Base-by-base conservation (phyloP, 2,797 vertebrate species). In the Sebastes hopkinsi region DNA sequence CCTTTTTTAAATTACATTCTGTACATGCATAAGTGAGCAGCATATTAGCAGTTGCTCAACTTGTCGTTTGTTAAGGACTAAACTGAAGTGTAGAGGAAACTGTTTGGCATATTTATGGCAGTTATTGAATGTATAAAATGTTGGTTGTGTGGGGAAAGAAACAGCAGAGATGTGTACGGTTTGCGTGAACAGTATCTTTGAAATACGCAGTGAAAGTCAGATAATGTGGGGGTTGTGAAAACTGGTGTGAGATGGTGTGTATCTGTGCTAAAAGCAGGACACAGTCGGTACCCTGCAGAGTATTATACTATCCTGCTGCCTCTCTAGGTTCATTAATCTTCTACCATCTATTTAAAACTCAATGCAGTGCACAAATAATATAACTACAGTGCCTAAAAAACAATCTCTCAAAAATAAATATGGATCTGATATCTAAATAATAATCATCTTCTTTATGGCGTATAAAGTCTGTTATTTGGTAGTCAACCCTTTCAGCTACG, bases 381-480 rank as follows among this genome's bases (percentile, higher is more conserved):
- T 16, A 83, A 78, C 77, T 90, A 89, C 67, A 86, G 70, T 67
- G 74, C n/a, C 81, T 88, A 90, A 82, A 90, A 93, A 90, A 87
- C 8, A 8, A 83, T 79, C 62, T 91, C 86, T 89, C 78, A 89
- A 95, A 95, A 95, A 95, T 95, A 95, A 95, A 94, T 91, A 95
- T 76, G 67, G 84, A 90, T 92, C 80, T 94, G 86, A 80, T 88
- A 88, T 84, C 83, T 92, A 90, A 90, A 90, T 90, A 89, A 93
- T 87, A 84, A 88, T 87, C 60, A 74, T 84, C 22, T 72, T 88
- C 56, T 87, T 86, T 88, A 54, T 67, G 32, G 87, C 88, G 80
- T 88, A 93, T 87, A 94, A 92, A 94, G 88, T 82, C 67, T 84
- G 78, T 89, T 91, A 79, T 96, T 94, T 95, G 94, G 93, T 95